Conservation (phyloP, 35 echinoderm and acorn worm species). For the Ophioderma brevispina region DNA sequence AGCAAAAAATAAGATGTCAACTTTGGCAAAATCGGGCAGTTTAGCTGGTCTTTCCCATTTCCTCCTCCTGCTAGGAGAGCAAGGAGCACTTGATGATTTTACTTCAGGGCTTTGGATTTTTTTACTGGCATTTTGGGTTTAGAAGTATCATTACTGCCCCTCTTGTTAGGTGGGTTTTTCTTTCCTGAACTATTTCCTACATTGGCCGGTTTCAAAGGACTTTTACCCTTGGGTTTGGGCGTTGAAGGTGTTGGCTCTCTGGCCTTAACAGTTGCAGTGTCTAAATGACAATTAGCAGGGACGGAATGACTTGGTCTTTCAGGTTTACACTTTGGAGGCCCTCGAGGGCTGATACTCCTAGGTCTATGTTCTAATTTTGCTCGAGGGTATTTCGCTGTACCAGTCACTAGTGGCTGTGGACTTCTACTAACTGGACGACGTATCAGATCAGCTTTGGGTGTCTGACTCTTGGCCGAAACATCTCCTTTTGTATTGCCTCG, state of each 20-base stretch:
- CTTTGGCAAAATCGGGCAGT: background rate
- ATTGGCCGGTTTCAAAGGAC: slow-evolving; percentile 8
- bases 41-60: background rate
- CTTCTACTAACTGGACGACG: background rate
- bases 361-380: slow-evolving; percentile 23
- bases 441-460: background rate
- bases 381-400: background rate
- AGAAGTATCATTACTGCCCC: background rate
- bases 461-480: background rate
- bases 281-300: background rate
- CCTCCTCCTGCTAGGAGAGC: background rate
- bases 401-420: background rate
- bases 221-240: background rate
- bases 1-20: background rate
- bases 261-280: background rate
- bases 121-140: background rate
- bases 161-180: background rate
- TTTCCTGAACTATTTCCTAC: background rate
- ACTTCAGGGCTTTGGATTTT: background rate
- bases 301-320: slow-evolving; percentile 7
- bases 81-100: background rate
- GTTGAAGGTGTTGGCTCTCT: background rate
- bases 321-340: background rate
- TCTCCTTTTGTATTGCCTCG: background rate
- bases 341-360: slow-evolving; percentile 28